Evolutionary conservation across 2,888 invertebrate genomes (phyloP).

Genomic region (Apoda limacodes): DNA sequence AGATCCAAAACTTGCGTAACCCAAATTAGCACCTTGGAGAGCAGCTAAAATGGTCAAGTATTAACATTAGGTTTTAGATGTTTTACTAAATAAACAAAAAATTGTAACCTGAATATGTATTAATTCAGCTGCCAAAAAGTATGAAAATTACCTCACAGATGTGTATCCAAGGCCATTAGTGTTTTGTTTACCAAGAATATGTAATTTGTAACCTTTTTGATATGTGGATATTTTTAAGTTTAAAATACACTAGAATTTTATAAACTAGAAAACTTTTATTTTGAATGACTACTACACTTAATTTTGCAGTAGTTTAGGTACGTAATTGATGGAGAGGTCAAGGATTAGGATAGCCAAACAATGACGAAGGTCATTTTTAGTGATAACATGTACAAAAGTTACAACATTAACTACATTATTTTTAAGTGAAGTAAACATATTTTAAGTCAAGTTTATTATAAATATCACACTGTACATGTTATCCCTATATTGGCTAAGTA

Average conservation of each 20-base stretch:
- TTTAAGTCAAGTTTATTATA: conserved; percentile 14
- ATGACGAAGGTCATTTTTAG: conserved; percentile 42
- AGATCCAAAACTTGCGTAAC: conserved; percentile 68
- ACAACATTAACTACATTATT: conserved; percentile 6
- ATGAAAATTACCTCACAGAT: too few relatives aligned
- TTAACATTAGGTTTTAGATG: too few relatives aligned
- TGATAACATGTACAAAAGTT: conserved; percentile 58
- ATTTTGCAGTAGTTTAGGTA: too few relatives aligned
- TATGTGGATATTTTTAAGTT: conserved; percentile 6
- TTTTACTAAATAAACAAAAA: too few relatives aligned
- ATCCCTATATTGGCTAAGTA: conserved; percentile 66
- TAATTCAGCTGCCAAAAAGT: too few relatives aligned
- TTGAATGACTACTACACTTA: too few relatives aligned
- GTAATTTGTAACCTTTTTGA: too few relatives aligned
- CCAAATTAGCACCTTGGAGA: conserved; percentile 68
- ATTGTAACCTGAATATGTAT: too few relatives aligned
- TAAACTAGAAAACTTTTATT: conserved; percentile 8
- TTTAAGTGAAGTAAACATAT: conserved; percentile 1
- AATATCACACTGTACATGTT: conserved; percentile 51
- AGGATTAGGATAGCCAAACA: conserved; percentile 51
- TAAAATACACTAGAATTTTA: conserved; percentile 6
- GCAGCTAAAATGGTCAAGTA: conserved; percentile 49
- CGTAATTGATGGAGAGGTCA: conserved; percentile 32
- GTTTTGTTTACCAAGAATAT: too few relatives aligned
- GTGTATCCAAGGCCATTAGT: too few relatives aligned